These are phyloP conservation scores for Biston stratarius DNA, from an alignment of 2,888 invertebrate genomes.

Conservation along the genomic window DNA sequence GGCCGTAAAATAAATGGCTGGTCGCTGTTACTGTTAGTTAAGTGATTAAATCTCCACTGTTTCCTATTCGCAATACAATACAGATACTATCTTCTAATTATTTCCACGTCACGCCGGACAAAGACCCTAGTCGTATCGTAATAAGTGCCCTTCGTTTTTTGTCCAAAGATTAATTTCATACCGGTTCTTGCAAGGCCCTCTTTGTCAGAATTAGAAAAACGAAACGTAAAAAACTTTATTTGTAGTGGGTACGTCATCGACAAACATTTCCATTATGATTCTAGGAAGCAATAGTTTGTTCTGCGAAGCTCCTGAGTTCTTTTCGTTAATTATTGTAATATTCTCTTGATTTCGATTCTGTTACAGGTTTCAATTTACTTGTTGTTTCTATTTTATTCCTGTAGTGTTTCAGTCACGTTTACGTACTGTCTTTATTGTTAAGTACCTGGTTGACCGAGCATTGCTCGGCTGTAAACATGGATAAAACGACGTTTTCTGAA, in stretches of 20 bases:
- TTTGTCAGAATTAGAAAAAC: constrained; percentile 37
- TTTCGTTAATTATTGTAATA: constrained; percentile 6
- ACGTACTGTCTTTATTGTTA: constrained; percentile 1
- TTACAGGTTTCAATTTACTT: constrained; percentile 5
- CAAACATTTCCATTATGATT: constrained; percentile 20
- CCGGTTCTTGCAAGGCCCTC: constrained; percentile 66
- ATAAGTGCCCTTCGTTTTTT: constrained; percentile 60
- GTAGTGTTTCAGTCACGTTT: constrained; percentile 14
- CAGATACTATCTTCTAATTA: constrained; percentile 63
- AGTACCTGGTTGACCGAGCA: too few species aligned
- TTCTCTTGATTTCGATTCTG: constrained; percentile 12
- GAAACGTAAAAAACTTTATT: constrained; percentile 34
- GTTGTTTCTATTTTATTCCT: constrained; percentile 8
- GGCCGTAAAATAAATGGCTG: constrained; percentile 47
- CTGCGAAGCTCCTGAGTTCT: background rate
- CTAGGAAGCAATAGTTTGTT: constrained; percentile 10
- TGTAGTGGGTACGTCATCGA: constrained; percentile 35
- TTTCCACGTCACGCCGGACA: constrained; percentile 60
- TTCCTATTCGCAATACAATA: constrained; percentile 56
- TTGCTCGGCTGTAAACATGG: too few species aligned
- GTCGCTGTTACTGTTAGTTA: constrained; percentile 48
- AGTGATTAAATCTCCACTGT: constrained; percentile 52
- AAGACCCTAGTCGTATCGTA: constrained; percentile 45
- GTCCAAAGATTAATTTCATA: constrained; percentile 53
- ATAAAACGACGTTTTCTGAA: too few species aligned